Conservation (phyloP, 2,888 invertebrate species). For the Daptonema setosum region DNA sequence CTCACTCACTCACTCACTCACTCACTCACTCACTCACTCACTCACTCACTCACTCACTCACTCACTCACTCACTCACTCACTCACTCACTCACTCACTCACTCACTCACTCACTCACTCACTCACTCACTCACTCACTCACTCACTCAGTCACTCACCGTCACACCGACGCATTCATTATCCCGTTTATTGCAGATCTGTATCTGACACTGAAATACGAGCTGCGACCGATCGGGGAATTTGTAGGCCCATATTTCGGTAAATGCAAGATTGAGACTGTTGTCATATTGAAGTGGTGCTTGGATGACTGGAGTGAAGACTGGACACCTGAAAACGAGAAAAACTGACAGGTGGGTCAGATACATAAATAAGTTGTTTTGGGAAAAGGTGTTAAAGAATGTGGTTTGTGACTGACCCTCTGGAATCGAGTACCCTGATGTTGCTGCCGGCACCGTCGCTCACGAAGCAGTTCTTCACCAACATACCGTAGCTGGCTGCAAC, state of each 20-base stretch:
- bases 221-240: slow-evolving; percentile 18
- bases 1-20: no score
- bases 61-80: no score
- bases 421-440: slow-evolving; percentile 13
- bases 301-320: slow-evolving; percentile 15
- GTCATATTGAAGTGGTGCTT: slow-evolving; percentile 16
- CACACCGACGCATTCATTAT: slow-evolving; percentile 19
- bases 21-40: no score
- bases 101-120: no score
- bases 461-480: slow-evolving; percentile 17
- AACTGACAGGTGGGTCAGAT: neutral
- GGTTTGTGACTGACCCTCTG: slow-evolving; percentile 11
- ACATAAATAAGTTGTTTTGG: neutral
- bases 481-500: slow-evolving; percentile 15
- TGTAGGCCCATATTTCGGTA: slow-evolving; percentile 18
- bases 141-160: no score
- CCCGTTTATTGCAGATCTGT: slow-evolving; percentile 18
- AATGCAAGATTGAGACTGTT: slow-evolving; percentile 17
- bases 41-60: no score
- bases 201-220: slow-evolving; percentile 22
- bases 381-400: neutral
- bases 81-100: no score
- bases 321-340: slow-evolving; percentile 12
- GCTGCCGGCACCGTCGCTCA: slow-evolving; percentile 11
- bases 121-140: no score